These are phyloP conservation scores for Cacoxenus indagator DNA, from an alignment of 2,888 invertebrate genomes.

Conservation along the genomic window DNA sequence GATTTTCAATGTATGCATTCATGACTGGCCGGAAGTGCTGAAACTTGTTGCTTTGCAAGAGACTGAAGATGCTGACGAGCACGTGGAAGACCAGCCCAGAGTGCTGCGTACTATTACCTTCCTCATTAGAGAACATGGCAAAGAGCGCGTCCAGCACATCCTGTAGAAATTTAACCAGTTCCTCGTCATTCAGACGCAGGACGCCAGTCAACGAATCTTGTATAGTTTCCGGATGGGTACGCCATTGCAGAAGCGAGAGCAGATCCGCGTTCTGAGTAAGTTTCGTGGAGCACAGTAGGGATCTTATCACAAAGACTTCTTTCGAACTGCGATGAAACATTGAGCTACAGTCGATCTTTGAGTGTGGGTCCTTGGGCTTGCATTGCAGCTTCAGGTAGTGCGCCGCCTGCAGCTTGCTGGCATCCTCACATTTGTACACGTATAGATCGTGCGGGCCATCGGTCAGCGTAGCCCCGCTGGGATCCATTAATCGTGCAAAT, in stretches of 20 bases:
- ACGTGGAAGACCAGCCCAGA: slow-evolving; percentile 94
- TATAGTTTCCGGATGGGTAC: slow-evolving; percentile 87
- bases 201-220: slow-evolving; percentile 88
- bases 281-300: slow-evolving; percentile 94
- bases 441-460: slow-evolving; percentile 92
- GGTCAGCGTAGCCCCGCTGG: slow-evolving; percentile 88
- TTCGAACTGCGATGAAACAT: slow-evolving; percentile 85
- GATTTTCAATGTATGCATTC: slow-evolving; percentile 93
- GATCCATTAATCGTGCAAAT: slow-evolving; percentile 90
- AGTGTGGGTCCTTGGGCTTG: slow-evolving; percentile 75
- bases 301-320: slow-evolving; percentile 86
- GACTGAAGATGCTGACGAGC: slow-evolving; percentile 90
- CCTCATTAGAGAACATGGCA: slow-evolving; percentile 92
- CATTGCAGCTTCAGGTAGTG: slow-evolving; percentile 78
- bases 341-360: slow-evolving; percentile 71
- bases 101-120: slow-evolving; percentile 89
- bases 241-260: slow-evolving; percentile 91
- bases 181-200: slow-evolving; percentile 86
- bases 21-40: slow-evolving; percentile 95
- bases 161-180: slow-evolving; percentile 93
- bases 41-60: slow-evolving; percentile 91
- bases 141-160: slow-evolving; percentile 95
- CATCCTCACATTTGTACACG: slow-evolving; percentile 93
- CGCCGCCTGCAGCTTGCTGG: slow-evolving; percentile 73
- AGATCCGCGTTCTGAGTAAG: slow-evolving; percentile 95